Evolutionary conservation across 1,140 invertebrate genomes (phyloP), one percentile per base, ranked within the genome.

Genomic region (Drosophila pandora): DNA sequence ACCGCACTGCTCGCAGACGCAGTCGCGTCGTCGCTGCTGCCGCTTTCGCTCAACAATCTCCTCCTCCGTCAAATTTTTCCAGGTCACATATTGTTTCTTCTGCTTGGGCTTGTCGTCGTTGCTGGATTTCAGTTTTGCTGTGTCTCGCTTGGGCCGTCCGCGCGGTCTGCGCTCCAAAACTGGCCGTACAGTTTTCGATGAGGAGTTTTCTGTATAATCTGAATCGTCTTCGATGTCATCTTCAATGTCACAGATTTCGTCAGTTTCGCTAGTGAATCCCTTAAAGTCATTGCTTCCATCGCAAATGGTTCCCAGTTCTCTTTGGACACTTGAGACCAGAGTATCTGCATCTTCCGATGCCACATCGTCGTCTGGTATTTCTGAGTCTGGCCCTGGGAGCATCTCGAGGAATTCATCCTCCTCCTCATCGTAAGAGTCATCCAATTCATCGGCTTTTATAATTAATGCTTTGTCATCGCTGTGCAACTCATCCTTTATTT

Each of bases 61-160:
- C 0, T 82, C 83, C 47, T 87, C 83, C 2, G 78, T 82, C 10
- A 87, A 13, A 39, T 82, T 82, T 17, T 87, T 87, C 82, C 82
- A 87, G 7, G 69, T 82, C 8, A 21, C 47, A 22, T 87, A 87
- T 7, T 55, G 50, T 6, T 83, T 81, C 21, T 77, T 84, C 0
- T 30, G 17, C 8, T 34, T 76, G 1, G n/a, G 41, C 3, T 43
- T 17, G 7, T 7, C 17, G 6, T 47, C 43, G 43, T 10, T 22
- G 21, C 43, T 47, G 43, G 17, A 3, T 7, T 22, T 17, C 13
- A 0, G 41, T 6, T 43, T 55, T 0, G 10, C 3, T 34, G 1
- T 22, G 28, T 10, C 58, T 2, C 3, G 23, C 2, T 21, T 78
- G 7, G 52, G 39, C 8, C 41, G 63, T 9, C 39, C 41, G 0